Evolutionary conservation across 2,888 invertebrate species (phyloP).

Genomic region (Atethmia centrago): DNA sequence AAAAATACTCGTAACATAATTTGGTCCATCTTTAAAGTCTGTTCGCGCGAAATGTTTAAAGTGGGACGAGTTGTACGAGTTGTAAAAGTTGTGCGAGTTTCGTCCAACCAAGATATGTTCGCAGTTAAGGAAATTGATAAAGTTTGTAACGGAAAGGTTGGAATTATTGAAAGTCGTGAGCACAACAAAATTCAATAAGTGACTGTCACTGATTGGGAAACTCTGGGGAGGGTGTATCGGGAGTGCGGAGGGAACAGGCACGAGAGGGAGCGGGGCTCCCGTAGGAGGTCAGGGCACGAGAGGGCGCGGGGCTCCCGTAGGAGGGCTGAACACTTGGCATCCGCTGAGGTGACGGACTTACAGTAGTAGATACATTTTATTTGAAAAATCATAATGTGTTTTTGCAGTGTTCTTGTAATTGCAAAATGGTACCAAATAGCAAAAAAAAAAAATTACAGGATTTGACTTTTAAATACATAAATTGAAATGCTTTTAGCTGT

Average conservation of each 20-base stretch:
- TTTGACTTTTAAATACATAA: no score
- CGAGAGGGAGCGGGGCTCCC: conserved; percentile 8
- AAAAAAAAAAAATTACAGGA: no score
- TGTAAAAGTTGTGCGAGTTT: conserved; percentile 55
- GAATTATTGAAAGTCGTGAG: conserved; percentile 88
- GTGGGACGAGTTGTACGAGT: conserved; percentile 42
- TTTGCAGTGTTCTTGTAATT: no score
- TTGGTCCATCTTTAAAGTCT: conserved; percentile 43
- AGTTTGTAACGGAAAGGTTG: conserved; percentile 83
- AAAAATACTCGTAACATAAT: conserved; percentile 59
- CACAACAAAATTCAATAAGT: conserved; percentile 90
- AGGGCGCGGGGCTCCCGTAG: background rate
- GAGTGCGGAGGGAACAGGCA: conserved; percentile 1
- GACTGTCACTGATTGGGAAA: conserved; percentile 88
- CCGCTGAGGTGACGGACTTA: background rate
- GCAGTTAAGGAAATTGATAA: conserved; percentile 89
- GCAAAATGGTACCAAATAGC: no score
- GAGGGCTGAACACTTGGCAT: background rate
- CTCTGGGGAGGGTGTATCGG: conserved; percentile 64
- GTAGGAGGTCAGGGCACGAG: background rate
- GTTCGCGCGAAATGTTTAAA: conserved; percentile 55
- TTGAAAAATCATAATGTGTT: no score
- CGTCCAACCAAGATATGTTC: conserved; percentile 81
- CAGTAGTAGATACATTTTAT: no score
- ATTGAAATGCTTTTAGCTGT: no score